phyloP scores from a whole-genome alignment of 2,888 invertebrate genomes.

The Mesorhabditis belari region DNA sequence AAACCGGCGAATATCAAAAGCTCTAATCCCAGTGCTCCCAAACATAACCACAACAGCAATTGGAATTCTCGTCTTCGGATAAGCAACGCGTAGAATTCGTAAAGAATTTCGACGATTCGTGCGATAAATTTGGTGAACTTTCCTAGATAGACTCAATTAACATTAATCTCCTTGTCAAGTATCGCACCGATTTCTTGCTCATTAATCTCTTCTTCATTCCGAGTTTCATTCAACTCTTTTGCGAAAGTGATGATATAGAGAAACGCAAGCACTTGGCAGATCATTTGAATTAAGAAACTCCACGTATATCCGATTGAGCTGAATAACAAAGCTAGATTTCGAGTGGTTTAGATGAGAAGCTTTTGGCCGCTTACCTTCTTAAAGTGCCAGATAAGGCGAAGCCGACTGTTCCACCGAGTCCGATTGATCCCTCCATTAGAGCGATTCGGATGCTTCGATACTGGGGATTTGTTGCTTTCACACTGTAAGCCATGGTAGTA shows the following conservation, averaged over 20 bases:
- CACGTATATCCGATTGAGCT: conserved; percentile 53
- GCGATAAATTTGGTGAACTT: not conserved
- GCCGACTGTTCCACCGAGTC: conserved; percentile 54
- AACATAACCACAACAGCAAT: conserved; percentile 19
- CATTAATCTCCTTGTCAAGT: too few species aligned
- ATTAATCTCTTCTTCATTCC: conserved; percentile 6
- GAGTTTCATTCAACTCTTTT: conserved; percentile 20
- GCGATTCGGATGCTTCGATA: conserved; percentile 52
- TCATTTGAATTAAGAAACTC: conserved; percentile 49
- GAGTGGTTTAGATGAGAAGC: too few species aligned
- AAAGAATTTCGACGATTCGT: conserved; percentile 6
- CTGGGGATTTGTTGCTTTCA: conserved; percentile 47
- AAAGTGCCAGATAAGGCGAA: conserved; percentile 53
- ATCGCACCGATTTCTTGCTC: not conserved
- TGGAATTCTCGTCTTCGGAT: conserved; percentile 16
- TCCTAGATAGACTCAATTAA: too few species aligned
- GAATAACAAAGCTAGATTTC: conserved; percentile 14
- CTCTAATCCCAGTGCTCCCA: conserved; percentile 39
- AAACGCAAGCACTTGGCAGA: conserved; percentile 44
- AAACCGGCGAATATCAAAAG: conserved; percentile 33
- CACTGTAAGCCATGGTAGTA: conserved; percentile 53
- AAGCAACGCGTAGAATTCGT: conserved; percentile 21
- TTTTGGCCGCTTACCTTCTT: conserved; percentile 29
- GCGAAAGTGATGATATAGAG: conserved; percentile 47
- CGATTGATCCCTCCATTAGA: conserved; percentile 54